Conservation (phyloP, 2,113 vertebrate species). For the Crotalus helleri region DNA sequence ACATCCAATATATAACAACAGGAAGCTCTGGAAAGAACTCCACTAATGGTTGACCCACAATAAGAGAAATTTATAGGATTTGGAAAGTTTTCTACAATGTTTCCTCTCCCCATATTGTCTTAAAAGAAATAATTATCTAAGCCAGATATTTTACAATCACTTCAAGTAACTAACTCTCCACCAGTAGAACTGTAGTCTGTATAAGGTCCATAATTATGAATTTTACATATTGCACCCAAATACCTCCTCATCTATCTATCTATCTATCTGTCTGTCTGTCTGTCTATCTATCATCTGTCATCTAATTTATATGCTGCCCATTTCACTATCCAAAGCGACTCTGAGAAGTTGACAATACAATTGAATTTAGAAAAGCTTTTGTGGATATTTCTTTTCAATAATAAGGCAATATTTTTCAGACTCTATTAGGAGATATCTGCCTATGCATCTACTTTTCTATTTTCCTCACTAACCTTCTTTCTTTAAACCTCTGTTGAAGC, state of each 20-base stretch:
- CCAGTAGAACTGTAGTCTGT: not conserved
- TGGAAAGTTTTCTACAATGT: not conserved
- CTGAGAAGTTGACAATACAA: not conserved
- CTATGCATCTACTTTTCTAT: not conserved
- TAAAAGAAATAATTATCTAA: not conserved
- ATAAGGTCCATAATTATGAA: not conserved
- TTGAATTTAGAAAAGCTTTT: not conserved
- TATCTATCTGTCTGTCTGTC: not conserved
- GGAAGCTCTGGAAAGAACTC: not conserved
- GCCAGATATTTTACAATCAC: not conserved
- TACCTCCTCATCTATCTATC: not conserved
- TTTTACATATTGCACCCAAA: not conserved
- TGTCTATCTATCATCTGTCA: not conserved
- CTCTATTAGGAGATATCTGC: not conserved
- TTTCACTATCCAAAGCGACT: not conserved
- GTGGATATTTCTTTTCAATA: not conserved
- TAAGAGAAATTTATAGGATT: not conserved
- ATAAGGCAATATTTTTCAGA: not conserved
- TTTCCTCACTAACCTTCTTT: not conserved
- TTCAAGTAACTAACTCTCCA: not conserved
- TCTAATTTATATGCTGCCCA: not conserved
- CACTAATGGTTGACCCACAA: not conserved
- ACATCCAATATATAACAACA: not conserved
- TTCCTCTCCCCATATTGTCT: not conserved
- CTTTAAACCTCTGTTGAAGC: not conserved